These are phyloP conservation scores for Stictocephala bisonia DNA, from an alignment of 2,888 invertebrate species.

Conservation along the genomic window DNA sequence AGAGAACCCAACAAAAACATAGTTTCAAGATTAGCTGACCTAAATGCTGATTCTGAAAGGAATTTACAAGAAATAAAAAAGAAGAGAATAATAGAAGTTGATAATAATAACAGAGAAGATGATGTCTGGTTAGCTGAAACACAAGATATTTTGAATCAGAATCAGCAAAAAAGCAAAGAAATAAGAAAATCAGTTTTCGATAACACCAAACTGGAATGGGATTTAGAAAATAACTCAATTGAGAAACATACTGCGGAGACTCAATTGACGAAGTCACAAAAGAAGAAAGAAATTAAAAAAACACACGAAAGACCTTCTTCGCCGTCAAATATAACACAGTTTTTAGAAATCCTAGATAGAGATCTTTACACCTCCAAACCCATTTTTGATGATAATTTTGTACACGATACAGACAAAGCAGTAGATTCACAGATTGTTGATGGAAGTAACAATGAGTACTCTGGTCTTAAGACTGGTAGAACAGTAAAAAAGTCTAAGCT, in stretches of 20 bases:
- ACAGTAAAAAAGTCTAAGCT: neutral
- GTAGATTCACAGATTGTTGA: neutral
- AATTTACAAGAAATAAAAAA: neutral
- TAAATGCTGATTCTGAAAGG: neutral
- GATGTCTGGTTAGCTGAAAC: constrained; percentile 2
- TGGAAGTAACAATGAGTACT: neutral
- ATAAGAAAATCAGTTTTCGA: constrained; percentile 2
- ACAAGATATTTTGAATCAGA: constrained; percentile 20
- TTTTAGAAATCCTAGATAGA: constrained; percentile 7
- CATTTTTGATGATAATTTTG: neutral
- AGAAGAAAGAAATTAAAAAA: neutral
- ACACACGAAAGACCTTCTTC: neutral
- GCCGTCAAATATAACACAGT: neutral
- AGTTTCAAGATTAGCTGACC: constrained; percentile 1
- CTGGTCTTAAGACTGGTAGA: neutral
- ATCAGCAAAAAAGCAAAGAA: constrained; percentile 9
- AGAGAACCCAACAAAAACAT: constrained; percentile 10
- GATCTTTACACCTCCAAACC: neutral
- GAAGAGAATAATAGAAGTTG: neutral
- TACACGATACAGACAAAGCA: neutral
- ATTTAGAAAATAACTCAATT: constrained; percentile 11
- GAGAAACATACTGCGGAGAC: constrained; percentile 11
- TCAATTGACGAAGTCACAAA: neutral
- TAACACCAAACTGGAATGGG: neutral
- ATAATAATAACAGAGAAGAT: constrained; percentile 17